Base-by-base conservation (phyloP, 2,888 invertebrate species). In the Drepanosiphum platanoidis region DNA sequence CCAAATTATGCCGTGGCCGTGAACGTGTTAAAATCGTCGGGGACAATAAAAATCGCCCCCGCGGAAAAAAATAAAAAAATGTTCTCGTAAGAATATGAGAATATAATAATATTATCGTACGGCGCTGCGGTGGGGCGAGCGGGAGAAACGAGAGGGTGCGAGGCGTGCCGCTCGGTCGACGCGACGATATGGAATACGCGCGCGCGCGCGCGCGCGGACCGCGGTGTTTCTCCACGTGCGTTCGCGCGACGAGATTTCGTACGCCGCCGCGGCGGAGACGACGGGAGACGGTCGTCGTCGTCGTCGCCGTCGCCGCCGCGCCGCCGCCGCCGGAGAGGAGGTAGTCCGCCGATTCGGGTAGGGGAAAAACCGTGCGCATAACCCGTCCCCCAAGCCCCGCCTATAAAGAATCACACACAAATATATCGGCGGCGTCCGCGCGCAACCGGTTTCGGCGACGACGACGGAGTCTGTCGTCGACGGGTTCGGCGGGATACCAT, bases 361-460 rank as follows among this genome's bases (percentile, higher is more conserved):
- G 84, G 84, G 84, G 84, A 84, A 84, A 75, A 84, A 77, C 77
- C 36, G 68, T 77, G 30, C 84, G 84, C 84, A 30, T 84, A 84
- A 84, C 75, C 84, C 84, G 84, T 84, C 84, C 84, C 84, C 84
- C 75, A 58, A 77, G 84, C 84, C 77, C 84, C 84, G 84, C 84
- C 84, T 84, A 77, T 75, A 68, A 18, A 5, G 39, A 70, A 36
- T 27, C 58, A 71, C 34, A n/a, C 18, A 80, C 68, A 80, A 32
- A 72, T 75, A 74, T 72, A n/a, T 5, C 22, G n/a, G 8, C 61
- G 61, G n/a, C 64, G 64, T 64, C 64, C 64, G 13, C 71, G 64
- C 22, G 52, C 39, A 84, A 84, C 84, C 84, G 84, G 84, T 84
- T 84, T 68, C 84, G 84, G 68, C 61, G n/a, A n/a, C n/a, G n/a